Percentiles rank a stretch among this genome's conserved stretches.
Evolutionary conservation across 1,140 invertebrate species (phyloP).

Genomic region (Ips typographus): DNA sequence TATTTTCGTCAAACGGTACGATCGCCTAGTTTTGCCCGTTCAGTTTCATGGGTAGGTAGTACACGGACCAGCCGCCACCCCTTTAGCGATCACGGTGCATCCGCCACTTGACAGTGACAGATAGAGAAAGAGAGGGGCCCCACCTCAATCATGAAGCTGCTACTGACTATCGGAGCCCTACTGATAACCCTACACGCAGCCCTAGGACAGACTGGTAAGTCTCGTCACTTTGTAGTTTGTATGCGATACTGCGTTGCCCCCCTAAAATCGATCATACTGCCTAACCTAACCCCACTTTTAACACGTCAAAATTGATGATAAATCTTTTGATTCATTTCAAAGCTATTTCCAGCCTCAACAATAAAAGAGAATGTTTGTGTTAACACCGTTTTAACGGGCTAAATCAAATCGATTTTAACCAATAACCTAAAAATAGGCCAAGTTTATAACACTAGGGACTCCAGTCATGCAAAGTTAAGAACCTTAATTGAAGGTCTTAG

Average conservation of each 20-base stretch:
- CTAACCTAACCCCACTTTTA: neutral
- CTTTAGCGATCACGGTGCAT: too few relatives aligned
- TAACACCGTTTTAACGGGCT: neutral
- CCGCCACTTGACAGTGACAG: neutral
- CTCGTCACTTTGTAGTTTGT: neutral
- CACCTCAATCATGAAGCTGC: neutral
- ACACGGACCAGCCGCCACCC: neutral
- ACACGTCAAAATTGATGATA: constrained; percentile 2
- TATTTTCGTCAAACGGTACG: neutral
- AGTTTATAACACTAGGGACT: neutral
- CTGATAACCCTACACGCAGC: neutral
- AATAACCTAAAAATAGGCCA: neutral
- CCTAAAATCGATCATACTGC: neutral
- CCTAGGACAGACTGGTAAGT: constrained; percentile 1
- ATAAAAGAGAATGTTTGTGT: neutral
- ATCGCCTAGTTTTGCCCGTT: neutral
- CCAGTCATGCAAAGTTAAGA: neutral
- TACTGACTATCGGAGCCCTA: neutral
- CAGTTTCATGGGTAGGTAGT: constrained; percentile 3
- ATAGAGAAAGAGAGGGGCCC: neutral
- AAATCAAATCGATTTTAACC: neutral
- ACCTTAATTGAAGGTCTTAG: neutral
- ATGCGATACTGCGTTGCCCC: neutral
- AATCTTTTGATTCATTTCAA: neutral
- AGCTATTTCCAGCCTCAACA: neutral